phyloP scores from a whole-genome alignment of 2,888 invertebrate species.

The Dysmachus trigonus region DNA sequence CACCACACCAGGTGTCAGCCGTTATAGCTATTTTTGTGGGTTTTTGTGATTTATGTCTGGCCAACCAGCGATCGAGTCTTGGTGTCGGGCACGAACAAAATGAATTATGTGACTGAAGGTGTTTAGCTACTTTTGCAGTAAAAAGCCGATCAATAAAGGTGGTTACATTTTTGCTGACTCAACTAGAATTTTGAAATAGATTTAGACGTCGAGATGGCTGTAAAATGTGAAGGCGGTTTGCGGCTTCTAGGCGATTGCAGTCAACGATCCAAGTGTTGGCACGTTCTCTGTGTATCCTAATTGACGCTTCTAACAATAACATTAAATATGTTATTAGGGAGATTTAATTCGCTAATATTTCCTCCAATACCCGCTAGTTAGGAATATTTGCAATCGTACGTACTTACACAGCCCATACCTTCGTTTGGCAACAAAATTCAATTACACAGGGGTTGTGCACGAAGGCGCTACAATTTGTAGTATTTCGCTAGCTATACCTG shows the following conservation, averaged over 20 bases:
- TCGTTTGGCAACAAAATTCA: not conserved
- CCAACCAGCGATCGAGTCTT: not conserved
- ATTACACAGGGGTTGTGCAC: not conserved
- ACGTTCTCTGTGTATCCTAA: not conserved
- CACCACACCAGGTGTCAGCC: not conserved
- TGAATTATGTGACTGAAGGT: conserved; percentile 18
- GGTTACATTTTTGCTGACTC: not conserved
- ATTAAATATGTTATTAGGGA: not conserved
- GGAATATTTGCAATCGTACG: not conserved
- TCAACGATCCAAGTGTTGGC: not conserved
- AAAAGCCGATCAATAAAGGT: not conserved
- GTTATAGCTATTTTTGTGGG: not conserved
- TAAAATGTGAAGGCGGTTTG: not conserved
- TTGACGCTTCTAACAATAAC: not conserved
- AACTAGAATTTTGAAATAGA: not conserved
- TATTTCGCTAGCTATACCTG: not conserved
- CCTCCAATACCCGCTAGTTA: not conserved
- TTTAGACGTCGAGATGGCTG: not conserved
- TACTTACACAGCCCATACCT: not conserved
- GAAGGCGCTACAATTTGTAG: not conserved
- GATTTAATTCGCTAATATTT: not conserved
- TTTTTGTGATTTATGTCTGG: conserved; percentile 3
- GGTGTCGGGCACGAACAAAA: not conserved
- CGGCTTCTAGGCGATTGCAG: not conserved
- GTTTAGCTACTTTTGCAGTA: not conserved